Conservation (phyloP, 2,797 vertebrate genomes). For the Lepus oiostolus region DNA sequence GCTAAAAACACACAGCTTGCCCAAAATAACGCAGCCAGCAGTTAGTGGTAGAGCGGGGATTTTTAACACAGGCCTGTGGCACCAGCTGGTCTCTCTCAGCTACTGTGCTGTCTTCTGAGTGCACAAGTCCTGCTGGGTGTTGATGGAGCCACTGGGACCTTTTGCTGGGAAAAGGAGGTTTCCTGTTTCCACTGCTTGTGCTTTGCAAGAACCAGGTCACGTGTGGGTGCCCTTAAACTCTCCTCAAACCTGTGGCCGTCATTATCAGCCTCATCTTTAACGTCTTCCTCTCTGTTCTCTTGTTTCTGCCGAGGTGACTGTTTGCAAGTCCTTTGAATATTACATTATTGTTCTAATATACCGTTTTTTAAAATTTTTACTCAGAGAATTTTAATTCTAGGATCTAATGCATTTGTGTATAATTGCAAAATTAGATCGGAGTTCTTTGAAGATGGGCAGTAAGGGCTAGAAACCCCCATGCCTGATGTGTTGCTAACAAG, state of each 20-base stretch:
- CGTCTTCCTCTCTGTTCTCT: constrained; percentile 48
- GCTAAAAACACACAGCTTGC: background rate
- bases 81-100: background rate
- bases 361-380: constrained; percentile 72
- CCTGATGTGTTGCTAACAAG: constrained; percentile 67
- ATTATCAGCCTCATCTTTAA: background rate
- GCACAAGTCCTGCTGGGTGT: background rate
- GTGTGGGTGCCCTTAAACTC: background rate
- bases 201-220: background rate
- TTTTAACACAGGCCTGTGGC: background rate
- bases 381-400: constrained; percentile 77
- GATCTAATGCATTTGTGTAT: constrained; percentile 73
- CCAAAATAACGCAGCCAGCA: background rate
- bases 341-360: constrained; percentile 48
- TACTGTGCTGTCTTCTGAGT: background rate
- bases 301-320: constrained; percentile 75
- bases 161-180: background rate
- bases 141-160: constrained; percentile 14
- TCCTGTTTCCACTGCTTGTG: background rate
- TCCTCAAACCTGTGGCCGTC: background rate
- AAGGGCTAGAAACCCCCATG: constrained; percentile 19
- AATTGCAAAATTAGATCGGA: constrained; percentile 64
- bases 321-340: constrained; percentile 75
- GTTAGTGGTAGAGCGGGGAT: background rate
- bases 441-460: constrained; percentile 61